phyloP scores from a whole-genome alignment of 2,888 invertebrate genomes.

The Zhuqinia jingwanae region DNA sequence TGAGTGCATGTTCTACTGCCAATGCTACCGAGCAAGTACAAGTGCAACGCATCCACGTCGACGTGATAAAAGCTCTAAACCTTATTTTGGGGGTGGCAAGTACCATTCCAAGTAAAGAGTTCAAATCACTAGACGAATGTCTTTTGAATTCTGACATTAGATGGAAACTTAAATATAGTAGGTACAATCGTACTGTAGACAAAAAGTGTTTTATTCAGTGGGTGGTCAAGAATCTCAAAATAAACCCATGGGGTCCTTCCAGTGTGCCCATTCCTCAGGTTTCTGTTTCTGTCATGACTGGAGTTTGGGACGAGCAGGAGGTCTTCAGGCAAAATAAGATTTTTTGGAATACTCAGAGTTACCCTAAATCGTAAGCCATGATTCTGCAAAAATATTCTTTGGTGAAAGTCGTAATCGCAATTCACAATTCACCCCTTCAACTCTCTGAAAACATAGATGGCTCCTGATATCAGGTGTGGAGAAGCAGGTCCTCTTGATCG shows the following conservation, averaged over 20 bases:
- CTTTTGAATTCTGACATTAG: slow-evolving; percentile 38
- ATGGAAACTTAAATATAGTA: slow-evolving; percentile 45
- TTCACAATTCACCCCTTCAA: too few relatives aligned
- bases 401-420: too few relatives aligned
- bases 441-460: too few relatives aligned
- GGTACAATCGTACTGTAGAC: slow-evolving; percentile 55
- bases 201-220: slow-evolving; percentile 60
- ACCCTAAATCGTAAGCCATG: slow-evolving; percentile 65
- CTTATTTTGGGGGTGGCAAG: slow-evolving; percentile 66
- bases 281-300: slow-evolving; percentile 32
- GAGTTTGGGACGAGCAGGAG: slow-evolving; percentile 51
- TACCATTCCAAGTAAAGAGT: slow-evolving; percentile 49
- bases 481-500: slow-evolving; percentile 65
- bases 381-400: too few relatives aligned
- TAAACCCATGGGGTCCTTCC: slow-evolving; percentile 75
- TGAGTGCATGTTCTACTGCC: too few relatives aligned
- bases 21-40: neutral
- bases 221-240: slow-evolving; percentile 57
- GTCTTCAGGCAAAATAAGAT: slow-evolving; percentile 52
- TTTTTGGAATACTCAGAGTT: slow-evolving; percentile 66
- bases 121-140: slow-evolving; percentile 57
- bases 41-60: slow-evolving; percentile 42
- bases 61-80: slow-evolving; percentile 62
- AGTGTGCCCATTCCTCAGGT: slow-evolving; percentile 61
- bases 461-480: slow-evolving; percentile 68